Base-by-base conservation (phyloP, 2,888 invertebrate genomes). In the Copidosoma aretas region DNA sequence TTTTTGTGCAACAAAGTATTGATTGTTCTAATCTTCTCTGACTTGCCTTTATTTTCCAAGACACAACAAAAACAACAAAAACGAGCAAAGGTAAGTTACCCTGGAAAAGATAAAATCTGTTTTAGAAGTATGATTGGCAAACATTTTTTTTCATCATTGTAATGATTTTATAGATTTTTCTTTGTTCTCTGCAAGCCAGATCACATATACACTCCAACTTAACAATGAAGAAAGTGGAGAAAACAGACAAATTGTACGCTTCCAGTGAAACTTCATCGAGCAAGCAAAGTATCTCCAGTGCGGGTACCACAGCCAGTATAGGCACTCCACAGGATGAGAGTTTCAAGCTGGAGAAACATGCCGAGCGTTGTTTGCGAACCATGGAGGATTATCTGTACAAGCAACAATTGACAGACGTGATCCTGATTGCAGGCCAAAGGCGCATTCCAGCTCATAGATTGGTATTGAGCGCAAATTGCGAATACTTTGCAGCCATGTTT, bases 401-500 rank as follows among this genome's bases (percentile, higher is more conserved):
- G 70, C 90, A 92, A 77, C 91, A 93, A 84, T 86, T 97, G 63
- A 95, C 94, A 81, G 97, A 97, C 86, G 93, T 97, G 60, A 90
- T 90, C 22, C 88, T 97, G 25, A 90, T 95, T 76, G 94, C 93
- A 71, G 94, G 92, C 81, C 85, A 84, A 10, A 83, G 82, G 68
- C 84, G 91, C 77, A 90, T 94, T 77, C 89, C 91, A 73, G 94
- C 94, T 39, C 94, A 95, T 85, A 91, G 95, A 79, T 86, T 97
- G 74, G 93, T 97, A 63, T 87, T 97, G 73, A 93, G 94, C 76
- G 94, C 96, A 54, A 93, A 94, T 68, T 95, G 95, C 76, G 95
- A 95, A 84, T 97, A 97, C 84, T 97, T 97, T 86, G 91, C 93
- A 56, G 95, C 95, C 54, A 97, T 97, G 97, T 97, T 97, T 82